Evolutionary conservation across 1,140 invertebrate genomes (phyloP), one percentile per base, ranked within the genome.

Genomic region (Hormaphis cornu): DNA sequence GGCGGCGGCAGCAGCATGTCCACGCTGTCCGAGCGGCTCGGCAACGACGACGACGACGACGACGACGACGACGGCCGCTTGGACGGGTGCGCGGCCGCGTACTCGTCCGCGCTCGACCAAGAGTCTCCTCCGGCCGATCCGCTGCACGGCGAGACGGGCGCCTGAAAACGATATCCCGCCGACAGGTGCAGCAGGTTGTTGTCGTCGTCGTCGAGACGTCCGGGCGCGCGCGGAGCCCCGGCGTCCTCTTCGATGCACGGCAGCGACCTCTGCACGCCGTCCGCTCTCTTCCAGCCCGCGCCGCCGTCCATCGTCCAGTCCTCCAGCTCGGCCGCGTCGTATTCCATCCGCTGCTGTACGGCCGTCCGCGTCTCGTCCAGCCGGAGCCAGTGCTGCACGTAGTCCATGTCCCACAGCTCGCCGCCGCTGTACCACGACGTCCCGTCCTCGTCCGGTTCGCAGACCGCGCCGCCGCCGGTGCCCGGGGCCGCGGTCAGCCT

Each of bases 251-350:
- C 70, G 28, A 72, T 72, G 30, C 69, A 71, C 7, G 72, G 72
- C 58, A 73, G 37, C 48, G 71, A 61, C 26, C 69, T 69, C 18
- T 50, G 52, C 53, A 61, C 61, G 50, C 66, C 58, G 26, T 58
- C 58, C 2, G 4, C 9, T 14, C 33, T 16, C 14, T 40, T 40
- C 33, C 52, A 52, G 9, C 30, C 14, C 42, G 30, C 28, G 20
- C 58, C 53, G 40, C 72, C 73, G 30, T 75, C 74, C 76, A 89
- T 82, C 75, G 85, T 89, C 88, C 88, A 89, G 75, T 89, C 87
- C 79, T 89, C 87, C 59, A 89, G 76, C 77, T 89, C 88, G 6
- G 87, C 83, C 72, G 84, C 82, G 75, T 88, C 87, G 74, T 88
- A 89, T 75, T 88, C 86, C 72, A 87, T 78, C 74, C 87, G 86